Base-by-base conservation (phyloP, 2,888 invertebrate species). In the Ochropleura plecta region DNA sequence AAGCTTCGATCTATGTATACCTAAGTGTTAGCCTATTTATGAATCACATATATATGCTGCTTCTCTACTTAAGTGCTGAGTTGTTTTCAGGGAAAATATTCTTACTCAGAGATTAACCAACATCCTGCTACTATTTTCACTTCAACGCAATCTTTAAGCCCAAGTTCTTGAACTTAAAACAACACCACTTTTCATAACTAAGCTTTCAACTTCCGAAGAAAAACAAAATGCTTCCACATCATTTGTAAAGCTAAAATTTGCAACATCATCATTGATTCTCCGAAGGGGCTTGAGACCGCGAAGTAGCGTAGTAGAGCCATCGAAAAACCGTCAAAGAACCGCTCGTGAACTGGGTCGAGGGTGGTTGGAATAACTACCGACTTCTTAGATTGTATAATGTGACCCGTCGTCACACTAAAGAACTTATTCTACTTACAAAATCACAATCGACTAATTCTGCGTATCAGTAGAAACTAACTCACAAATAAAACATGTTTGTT, bases 331-430 rank as follows among this genome's bases (percentile, higher is more conserved):
- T 86, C 88, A 89, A 90, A 88, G 88, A 76, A 70, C 53, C 83
- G 78, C 82, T 78, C 79, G 62, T 85, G 77, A 94, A 91, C 82
- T 91, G 79, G 93, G 94, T 94, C 94, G 91, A 94, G 92, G 87
- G 83, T 83, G 79, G 81, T 87, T 89, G 82, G 60, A 85, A 88
- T 86, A 88, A 88, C 87, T 84, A 82, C 78, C 12, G 51, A 68
- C 63, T 72, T 78, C 71, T 51, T 57, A 74, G 46, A 46, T 74
- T 20, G 67, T 60, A 51, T 53, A 60, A 73, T 66, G 53, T 14
- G 44, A 76, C 53, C 20, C 40, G 62, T 65, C 40, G 62, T 65
- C 16, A 18, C 64, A 69, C 3, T 20, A n/a, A 40, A 44, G 14
- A 63, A 63, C 64, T 73, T n/a, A 48, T 20, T 42, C 30, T n/a